Conservation (phyloP, 2,797 vertebrate species). For the Paedocypris micromegethes region DNA sequence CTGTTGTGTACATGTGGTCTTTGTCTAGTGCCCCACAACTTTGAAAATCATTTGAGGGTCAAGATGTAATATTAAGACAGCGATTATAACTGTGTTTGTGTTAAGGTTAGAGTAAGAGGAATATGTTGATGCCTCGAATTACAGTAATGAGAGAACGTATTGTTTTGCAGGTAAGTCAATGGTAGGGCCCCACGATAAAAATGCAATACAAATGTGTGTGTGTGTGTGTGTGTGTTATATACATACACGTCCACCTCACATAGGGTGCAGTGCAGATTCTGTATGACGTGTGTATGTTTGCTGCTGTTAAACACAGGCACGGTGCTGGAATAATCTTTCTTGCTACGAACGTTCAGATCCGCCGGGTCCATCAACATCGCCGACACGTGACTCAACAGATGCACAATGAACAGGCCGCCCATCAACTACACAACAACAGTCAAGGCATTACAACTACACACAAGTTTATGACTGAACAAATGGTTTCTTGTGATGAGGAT, state of each 20-base stretch:
- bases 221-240: conserved; percentile 1
- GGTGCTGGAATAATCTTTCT: conserved; percentile 59
- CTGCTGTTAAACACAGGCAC: conserved; percentile 65
- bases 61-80: too few species aligned
- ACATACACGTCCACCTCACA: conserved; percentile 71
- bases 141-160: too few species aligned
- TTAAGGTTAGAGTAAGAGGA: too few species aligned
- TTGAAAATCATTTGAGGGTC: too few species aligned
- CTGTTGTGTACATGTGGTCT: too few species aligned
- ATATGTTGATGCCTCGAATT: too few species aligned
- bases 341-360: conserved; percentile 60
- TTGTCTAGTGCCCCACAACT: too few species aligned
- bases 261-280: conserved; percentile 70
- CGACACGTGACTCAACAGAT: conserved; percentile 60
- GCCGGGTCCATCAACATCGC: conserved; percentile 67
- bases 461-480: not conserved
- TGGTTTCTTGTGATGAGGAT: not conserved
- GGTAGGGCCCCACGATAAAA: too few species aligned
- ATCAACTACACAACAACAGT: conserved; percentile 57
- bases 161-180: too few species aligned
- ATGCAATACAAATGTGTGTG: not conserved
- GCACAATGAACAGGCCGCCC: conserved; percentile 55
- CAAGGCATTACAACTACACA: conserved; percentile 47
- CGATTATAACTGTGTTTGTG: too few species aligned
- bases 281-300: conserved; percentile 65